Percentiles rank a stretch among this genome's conserved stretches.
phyloP scores from a whole-genome alignment of 2,113 vertebrate genomes.

The Salminus brasiliensis region DNA sequence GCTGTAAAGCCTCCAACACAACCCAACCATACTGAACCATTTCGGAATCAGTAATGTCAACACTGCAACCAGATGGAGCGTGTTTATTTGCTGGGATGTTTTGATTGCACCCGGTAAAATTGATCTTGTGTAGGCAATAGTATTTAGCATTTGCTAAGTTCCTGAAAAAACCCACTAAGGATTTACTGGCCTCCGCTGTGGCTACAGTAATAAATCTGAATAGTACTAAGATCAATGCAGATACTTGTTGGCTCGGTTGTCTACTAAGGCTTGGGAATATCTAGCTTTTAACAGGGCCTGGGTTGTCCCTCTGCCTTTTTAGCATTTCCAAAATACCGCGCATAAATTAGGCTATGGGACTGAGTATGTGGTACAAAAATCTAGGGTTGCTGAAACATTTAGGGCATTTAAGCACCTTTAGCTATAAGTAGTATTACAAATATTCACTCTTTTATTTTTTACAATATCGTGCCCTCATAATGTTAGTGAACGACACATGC shows the following conservation, averaged over 20 bases:
- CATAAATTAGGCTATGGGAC: background rate
- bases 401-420: constrained; percentile 22
- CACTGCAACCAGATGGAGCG: constrained; percentile 67
- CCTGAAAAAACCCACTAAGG: constrained; percentile 27
- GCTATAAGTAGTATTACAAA: constrained; percentile 7
- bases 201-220: constrained; percentile 10
- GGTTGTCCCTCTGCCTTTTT: background rate
- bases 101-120: constrained; percentile 66
- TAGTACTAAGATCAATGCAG: constrained; percentile 23
- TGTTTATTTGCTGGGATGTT: constrained; percentile 68
- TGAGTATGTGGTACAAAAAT: constrained; percentile 26
- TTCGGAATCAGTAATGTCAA: constrained; percentile 69
- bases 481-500: constrained; percentile 16
- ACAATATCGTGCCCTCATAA: background rate
- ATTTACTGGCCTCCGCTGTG: constrained; percentile 8
- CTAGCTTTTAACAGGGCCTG: background rate
- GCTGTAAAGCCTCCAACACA: constrained; percentile 61
- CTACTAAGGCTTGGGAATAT: too few relatives aligned
- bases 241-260: background rate
- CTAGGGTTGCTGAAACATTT: constrained; percentile 17
- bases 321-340: background rate
- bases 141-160: constrained; percentile 44
- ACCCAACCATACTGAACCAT: constrained; percentile 63
- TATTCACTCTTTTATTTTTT: constrained; percentile 31
- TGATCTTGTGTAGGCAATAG: constrained; percentile 42